Evolutionary conservation across 35 echinoderm and acorn worm species (phyloP).

Genomic region (Stichopus chloronotus): DNA sequence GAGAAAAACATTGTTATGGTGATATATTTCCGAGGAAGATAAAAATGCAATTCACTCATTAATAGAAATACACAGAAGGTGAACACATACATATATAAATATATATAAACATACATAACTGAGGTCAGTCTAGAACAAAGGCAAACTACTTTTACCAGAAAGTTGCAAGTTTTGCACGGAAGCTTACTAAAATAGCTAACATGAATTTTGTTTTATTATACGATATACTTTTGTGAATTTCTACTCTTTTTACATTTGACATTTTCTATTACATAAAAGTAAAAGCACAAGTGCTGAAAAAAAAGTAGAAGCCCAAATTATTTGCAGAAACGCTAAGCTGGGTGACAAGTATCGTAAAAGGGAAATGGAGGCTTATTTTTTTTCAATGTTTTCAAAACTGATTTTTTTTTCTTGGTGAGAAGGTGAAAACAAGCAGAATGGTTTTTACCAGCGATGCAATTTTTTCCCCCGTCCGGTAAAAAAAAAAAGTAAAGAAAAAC

Average conservation of each 20-base stretch:
- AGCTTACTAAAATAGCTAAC: conserved; percentile 18
- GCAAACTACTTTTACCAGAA: conserved; percentile 35
- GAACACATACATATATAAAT: neutral
- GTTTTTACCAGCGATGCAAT: neutral
- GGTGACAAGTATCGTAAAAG: conserved; percentile 33
- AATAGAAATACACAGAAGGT: neutral
- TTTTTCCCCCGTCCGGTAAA: conserved; percentile 26
- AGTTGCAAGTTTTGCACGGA: conserved; percentile 31
- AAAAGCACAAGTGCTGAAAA: conserved; percentile 44
- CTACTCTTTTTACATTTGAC: conserved; percentile 33
- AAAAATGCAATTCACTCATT: neutral
- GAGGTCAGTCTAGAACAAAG: conserved; percentile 16
- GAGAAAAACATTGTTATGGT: conserved; percentile 9
- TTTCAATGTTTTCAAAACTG: conserved; percentile 6
- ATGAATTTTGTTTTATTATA: conserved; percentile 13
- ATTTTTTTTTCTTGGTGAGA: conserved; percentile 18
- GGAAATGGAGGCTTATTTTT: conserved; percentile 37
- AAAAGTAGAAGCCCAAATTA: conserved; percentile 54
- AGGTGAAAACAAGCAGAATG: neutral
- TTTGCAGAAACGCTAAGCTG: conserved; percentile 49
- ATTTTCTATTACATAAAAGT: conserved; percentile 45
- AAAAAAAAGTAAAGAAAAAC: too few relatives aligned
- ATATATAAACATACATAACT: neutral
- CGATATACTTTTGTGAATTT: conserved; percentile 10
- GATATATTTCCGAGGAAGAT: neutral